These are phyloP conservation scores for Scomber japonicus DNA, from an alignment of 2,113 vertebrate species.

Conservation along the genomic window DNA sequence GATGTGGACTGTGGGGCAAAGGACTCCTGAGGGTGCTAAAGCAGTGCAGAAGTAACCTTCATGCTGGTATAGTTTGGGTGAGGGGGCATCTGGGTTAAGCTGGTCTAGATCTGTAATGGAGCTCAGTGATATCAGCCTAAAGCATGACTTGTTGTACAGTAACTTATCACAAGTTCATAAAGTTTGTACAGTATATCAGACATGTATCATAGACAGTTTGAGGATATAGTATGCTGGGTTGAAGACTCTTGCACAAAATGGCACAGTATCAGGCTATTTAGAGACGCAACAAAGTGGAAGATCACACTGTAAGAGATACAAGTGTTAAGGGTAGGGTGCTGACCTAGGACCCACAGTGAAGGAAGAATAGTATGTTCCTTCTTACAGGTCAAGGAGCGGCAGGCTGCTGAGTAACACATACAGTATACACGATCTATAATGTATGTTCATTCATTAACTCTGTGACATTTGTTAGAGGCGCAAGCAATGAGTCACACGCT, in stretches of 20 bases:
- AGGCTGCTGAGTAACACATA: not conserved
- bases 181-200: slow-evolving; percentile 22
- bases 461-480: not conserved
- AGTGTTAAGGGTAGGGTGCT: slow-evolving; percentile 3
- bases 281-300: slow-evolving; percentile 63
- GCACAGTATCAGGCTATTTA: slow-evolving; percentile 25
- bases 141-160: slow-evolving; percentile 7
- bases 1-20: not conserved
- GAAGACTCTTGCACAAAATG: slow-evolving; percentile 24
- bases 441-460: slow-evolving; percentile 36
- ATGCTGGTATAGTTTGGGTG: not conserved
- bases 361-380: not conserved
- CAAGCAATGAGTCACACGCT: slow-evolving; percentile 1
- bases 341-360: slow-evolving; percentile 3
- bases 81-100: not conserved
- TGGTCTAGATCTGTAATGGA: not conserved
- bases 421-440: not conserved
- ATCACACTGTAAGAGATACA: slow-evolving; percentile 55
- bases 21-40: slow-evolving; percentile 9
- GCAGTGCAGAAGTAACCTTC: slow-evolving; percentile 16
- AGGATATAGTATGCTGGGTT: slow-evolving; percentile 5
- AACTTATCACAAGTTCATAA: slow-evolving; percentile 31
- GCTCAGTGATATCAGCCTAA: not conserved
- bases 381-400: slow-evolving; percentile 13
- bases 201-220: not conserved